Percentiles rank a stretch among this genome's conserved stretches.
phyloP scores from a whole-genome alignment of 2,888 invertebrate species.

The Auanema sp. region DNA sequence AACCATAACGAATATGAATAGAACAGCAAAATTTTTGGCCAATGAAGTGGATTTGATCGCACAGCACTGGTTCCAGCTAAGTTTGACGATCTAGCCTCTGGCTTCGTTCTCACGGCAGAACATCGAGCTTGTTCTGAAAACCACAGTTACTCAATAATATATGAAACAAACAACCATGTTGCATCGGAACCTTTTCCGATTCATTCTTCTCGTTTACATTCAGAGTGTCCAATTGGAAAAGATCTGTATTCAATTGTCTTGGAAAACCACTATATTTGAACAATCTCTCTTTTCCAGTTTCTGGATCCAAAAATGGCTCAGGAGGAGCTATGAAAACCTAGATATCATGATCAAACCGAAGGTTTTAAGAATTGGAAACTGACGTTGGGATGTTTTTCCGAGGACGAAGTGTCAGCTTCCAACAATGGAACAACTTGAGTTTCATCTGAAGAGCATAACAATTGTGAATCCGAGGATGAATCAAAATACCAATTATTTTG shows the following conservation, averaged over 20 bases:
- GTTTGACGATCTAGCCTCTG: conserved; percentile 53
- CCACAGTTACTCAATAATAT: not conserved
- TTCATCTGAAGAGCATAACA: not conserved
- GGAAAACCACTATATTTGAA: conserved; percentile 57
- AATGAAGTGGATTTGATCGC: conserved; percentile 43
- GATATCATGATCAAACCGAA: conserved; percentile 1
- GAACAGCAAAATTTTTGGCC: conserved; percentile 65
- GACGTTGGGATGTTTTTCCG: conserved; percentile 2
- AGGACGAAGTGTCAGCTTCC: conserved; percentile 36
- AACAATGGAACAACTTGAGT: conserved; percentile 25
- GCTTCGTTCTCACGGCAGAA: conserved; percentile 54
- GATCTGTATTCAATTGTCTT: conserved; percentile 35
- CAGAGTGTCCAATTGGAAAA: conserved; percentile 56
- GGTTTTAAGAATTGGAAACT: not conserved
- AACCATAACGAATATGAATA: conserved; percentile 82
- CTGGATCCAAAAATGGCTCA: conserved; percentile 70
- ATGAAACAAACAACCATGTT: conserved; percentile 26
- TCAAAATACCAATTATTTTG: conserved; percentile 66
- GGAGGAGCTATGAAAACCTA: conserved; percentile 88
- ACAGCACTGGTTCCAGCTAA: conserved; percentile 45
- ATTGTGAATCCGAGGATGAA: too few species aligned
- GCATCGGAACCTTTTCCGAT: conserved; percentile 34
- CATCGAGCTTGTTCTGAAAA: conserved; percentile 42
- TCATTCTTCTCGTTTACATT: conserved; percentile 32
- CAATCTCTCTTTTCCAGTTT: conserved; percentile 33